Conservation (phyloP, 2,888 invertebrate genomes). For the Spialia ferax region DNA sequence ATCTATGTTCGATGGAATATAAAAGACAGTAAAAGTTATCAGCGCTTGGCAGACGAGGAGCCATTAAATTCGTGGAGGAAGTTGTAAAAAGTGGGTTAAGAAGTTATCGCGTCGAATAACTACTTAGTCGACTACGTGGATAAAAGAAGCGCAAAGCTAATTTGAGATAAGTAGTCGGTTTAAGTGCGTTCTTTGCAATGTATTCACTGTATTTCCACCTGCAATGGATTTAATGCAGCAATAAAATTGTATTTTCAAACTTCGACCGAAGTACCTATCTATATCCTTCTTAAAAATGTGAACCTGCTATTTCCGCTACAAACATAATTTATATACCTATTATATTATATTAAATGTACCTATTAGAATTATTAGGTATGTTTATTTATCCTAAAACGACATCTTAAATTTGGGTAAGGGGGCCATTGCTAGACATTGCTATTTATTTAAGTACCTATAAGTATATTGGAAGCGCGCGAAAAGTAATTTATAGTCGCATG, state of each 20-base stretch:
- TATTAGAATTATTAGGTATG: too few species aligned
- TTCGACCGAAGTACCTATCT: too few species aligned
- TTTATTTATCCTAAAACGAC: too few species aligned
- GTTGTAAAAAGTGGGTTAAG: constrained; percentile 37
- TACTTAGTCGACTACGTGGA: constrained; percentile 25
- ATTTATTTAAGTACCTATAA: too few species aligned
- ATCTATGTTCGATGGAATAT: constrained; percentile 16
- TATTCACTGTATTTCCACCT: constrained; percentile 6
- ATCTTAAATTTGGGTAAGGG: too few species aligned
- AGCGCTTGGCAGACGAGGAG: constrained; percentile 8
- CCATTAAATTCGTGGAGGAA: constrained; percentile 32
- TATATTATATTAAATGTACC: too few species aligned
- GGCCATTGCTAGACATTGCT: too few species aligned
- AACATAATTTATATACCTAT: too few species aligned
- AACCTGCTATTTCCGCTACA: background rate
- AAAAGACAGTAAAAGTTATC: constrained; percentile 27
- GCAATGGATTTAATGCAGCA: background rate
- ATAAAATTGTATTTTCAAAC: constrained; percentile 4
- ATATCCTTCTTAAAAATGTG: background rate
- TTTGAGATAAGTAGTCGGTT: constrained; percentile 12
- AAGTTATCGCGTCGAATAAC: constrained; percentile 34
- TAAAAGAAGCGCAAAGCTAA: constrained; percentile 25
- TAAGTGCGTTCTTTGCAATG: constrained; percentile 24
- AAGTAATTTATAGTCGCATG: background rate
- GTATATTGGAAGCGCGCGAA: background rate